Evolutionary conservation across 2,797 vertebrate genomes (phyloP).

Genomic region (Eutrigla gurnardus): DNA sequence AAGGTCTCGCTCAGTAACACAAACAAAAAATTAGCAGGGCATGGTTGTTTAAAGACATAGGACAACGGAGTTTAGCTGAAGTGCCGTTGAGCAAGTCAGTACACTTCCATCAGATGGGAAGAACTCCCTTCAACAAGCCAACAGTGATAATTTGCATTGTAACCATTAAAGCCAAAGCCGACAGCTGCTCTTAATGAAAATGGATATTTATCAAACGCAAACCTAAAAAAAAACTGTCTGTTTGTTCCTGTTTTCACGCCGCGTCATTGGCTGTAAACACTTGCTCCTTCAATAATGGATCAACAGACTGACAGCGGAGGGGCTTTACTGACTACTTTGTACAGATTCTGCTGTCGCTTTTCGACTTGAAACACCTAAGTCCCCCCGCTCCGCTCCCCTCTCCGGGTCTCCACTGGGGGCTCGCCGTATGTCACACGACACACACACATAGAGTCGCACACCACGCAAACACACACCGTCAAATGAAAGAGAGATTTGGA

Average conservation of each 20-base stretch:
- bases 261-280: constrained; percentile 73
- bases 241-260: constrained; percentile 64
- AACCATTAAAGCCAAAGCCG: constrained; percentile 49
- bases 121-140: constrained; percentile 34
- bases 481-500: constrained; percentile 27
- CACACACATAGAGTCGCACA: constrained; percentile 17
- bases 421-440: constrained; percentile 68
- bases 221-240: constrained; percentile 40
- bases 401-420: constrained; percentile 61
- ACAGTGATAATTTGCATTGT: constrained; percentile 45
- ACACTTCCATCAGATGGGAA: constrained; percentile 22
- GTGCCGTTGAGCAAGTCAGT: constrained; percentile 22
- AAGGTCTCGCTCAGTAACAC: background rate
- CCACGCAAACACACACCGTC: background rate
- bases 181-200: constrained; percentile 55
- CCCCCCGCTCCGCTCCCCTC: constrained; percentile 53
- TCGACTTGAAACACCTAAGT: constrained; percentile 72
- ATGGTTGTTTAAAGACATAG: constrained; percentile 7
- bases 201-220: constrained; percentile 59
- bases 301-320: constrained; percentile 65
- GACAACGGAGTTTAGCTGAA: no score
- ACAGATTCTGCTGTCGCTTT: constrained; percentile 67
- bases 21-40: background rate
- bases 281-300: constrained; percentile 74
- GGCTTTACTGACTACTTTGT: constrained; percentile 57